phyloP scores from a whole-genome alignment of 2,888 invertebrate species.

The Chironomus tentans region DNA sequence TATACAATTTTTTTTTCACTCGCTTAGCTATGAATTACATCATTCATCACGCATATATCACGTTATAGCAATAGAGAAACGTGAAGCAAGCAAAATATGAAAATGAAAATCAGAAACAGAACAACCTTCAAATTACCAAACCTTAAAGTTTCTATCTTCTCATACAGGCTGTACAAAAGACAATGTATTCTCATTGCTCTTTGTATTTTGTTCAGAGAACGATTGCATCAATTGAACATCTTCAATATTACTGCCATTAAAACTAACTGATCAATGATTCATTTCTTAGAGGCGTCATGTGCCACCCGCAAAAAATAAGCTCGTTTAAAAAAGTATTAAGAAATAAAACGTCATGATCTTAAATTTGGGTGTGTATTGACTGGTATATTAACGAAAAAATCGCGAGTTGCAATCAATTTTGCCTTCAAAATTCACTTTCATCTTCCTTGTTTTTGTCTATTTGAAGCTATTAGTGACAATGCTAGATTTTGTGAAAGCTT shows the following conservation, averaged over 20 bases:
- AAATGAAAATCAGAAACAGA: background rate
- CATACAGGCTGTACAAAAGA: background rate
- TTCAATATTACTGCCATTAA: too few species aligned
- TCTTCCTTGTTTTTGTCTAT: too few species aligned
- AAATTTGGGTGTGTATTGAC: too few species aligned
- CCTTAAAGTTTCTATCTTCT: background rate
- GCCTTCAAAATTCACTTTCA: too few species aligned
- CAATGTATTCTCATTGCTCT: background rate
- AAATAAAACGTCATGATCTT: too few species aligned
- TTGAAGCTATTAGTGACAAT: too few species aligned
- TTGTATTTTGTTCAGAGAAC: background rate
- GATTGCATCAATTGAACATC: background rate
- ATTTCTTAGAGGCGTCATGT: background rate
- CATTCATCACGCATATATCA: background rate
- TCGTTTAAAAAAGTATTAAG: too few species aligned
- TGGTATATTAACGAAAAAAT: too few species aligned
- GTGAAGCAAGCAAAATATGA: background rate
- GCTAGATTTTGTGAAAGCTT: too few species aligned
- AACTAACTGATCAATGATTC: too few species aligned
- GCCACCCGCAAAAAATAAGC: background rate
- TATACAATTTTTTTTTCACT: too few species aligned
- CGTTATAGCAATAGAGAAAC: background rate
- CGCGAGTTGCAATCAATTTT: too few species aligned
- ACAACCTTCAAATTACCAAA: slow-evolving; percentile 3
- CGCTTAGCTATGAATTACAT: background rate